phyloP scores from a whole-genome alignment of 2,797 vertebrate species.

The Takifugu rubripes region DNA sequence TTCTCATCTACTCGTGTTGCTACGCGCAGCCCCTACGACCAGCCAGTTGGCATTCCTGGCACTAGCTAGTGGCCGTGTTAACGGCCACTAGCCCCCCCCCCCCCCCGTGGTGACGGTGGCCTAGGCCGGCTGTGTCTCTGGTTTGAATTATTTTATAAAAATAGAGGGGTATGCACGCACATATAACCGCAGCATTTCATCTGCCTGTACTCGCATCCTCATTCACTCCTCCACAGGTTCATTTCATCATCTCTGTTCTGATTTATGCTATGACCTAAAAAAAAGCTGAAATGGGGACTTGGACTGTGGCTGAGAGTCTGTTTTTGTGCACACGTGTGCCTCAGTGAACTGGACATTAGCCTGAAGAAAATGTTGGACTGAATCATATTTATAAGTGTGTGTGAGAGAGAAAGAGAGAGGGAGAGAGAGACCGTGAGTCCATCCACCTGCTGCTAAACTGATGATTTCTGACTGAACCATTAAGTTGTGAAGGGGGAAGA shows the following conservation, averaged over 20 bases:
- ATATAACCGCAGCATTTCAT: constrained; percentile 20
- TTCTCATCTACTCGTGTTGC: constrained; percentile 17
- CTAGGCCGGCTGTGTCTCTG: constrained; percentile 15
- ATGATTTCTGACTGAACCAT: constrained; percentile 17
- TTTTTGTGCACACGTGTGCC: background rate
- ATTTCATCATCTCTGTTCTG: background rate
- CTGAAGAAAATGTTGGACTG: background rate
- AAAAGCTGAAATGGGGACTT: constrained; percentile 5
- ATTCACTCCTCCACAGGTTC: constrained; percentile 56
- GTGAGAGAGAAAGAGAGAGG: no score
- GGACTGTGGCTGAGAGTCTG: constrained; percentile 3
- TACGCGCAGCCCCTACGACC: constrained; percentile 10
- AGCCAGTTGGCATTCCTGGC: constrained; percentile 3
- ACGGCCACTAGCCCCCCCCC: no score
- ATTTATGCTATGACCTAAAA: background rate
- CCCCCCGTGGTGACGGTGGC: no score
- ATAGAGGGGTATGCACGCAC: constrained; percentile 35
- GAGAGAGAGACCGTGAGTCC: no score
- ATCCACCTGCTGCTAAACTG: no score
- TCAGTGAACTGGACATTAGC: background rate
- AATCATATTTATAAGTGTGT: constrained; percentile 13
- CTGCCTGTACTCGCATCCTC: constrained; percentile 48
- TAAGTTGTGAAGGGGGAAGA: constrained; percentile 23
- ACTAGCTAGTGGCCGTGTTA: constrained; percentile 17
- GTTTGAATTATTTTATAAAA: constrained; percentile 51